A percentile compares a stretch with the other conserved stretches of the same genome.
Evolutionary conservation across 2,888 invertebrate genomes (phyloP).

Genomic region (Orchesellides sinensis): DNA sequence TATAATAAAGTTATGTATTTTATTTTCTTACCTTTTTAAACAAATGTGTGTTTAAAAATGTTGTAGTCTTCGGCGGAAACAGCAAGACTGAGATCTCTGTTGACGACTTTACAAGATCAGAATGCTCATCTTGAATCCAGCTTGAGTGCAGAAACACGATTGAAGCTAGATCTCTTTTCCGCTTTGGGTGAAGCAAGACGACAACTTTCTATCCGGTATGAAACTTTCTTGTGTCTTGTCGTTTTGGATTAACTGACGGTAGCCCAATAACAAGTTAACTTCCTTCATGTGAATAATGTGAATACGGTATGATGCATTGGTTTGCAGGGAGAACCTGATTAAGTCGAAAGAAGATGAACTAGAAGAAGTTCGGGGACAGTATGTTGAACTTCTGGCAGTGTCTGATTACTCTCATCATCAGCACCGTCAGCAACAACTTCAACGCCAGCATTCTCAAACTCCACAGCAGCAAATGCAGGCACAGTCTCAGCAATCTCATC

Average conservation of each 20-base stretch:
- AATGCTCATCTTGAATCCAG: conserved; percentile 94
- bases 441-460: conserved; percentile 49
- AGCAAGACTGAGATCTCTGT: conserved; percentile 87
- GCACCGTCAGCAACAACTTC: conserved; percentile 64
- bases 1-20: neutral
- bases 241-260: neutral
- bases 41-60: too few relatives aligned
- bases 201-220: conserved; percentile 80
- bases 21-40: neutral
- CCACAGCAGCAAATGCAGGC: conserved; percentile 51
- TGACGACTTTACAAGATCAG: conserved; percentile 92
- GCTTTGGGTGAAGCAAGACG: conserved; percentile 97
- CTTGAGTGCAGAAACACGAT: conserved; percentile 96
- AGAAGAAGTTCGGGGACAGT: conserved; percentile 91
- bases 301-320: conserved; percentile 27
- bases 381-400: conserved; percentile 95
- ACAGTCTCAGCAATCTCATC: conserved; percentile 64
- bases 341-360: conserved; percentile 93
- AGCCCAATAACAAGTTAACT: neutral
- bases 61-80: conserved; percentile 78
- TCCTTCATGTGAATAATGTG: neutral
- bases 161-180: conserved; percentile 96
- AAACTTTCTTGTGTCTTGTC: neutral
- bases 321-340: conserved; percentile 83
- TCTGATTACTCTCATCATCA: conserved; percentile 72